Evolutionary conservation across 2,797 vertebrate genomes (phyloP).

Genomic region (Holocentrus rufus): DNA sequence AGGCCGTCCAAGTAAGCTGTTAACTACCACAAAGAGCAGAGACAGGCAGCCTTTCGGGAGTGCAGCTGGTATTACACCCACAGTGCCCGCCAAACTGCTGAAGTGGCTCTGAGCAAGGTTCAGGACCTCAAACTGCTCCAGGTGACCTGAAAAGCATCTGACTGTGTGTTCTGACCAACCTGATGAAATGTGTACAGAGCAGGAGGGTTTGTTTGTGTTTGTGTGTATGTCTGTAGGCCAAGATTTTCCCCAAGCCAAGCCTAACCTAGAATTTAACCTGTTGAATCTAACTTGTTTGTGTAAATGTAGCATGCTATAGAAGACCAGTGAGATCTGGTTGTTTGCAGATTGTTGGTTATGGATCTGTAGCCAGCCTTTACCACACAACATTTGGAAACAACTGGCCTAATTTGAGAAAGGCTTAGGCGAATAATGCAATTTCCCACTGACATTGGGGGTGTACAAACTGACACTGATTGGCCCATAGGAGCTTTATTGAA

Average conservation of each 20-base stretch:
- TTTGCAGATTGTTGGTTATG: neutral
- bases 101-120: neutral
- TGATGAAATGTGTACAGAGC: neutral
- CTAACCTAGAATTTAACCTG: neutral
- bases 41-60: neutral
- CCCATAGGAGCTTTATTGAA: too few species aligned
- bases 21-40: neutral
- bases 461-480: too few species aligned
- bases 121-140: neutral
- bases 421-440: too few species aligned
- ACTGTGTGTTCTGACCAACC: neutral
- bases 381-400: too few species aligned
- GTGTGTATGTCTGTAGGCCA: neutral
- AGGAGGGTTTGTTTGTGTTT: neutral
- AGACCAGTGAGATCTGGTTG: neutral
- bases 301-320: neutral
- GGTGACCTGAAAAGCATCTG: neutral
- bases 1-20: neutral
- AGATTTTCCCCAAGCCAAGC: neutral
- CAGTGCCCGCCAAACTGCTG: neutral
- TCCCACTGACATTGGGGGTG: too few species aligned
- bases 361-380: neutral
- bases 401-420: too few species aligned
- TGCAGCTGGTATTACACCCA: neutral
- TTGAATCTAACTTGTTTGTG: too few species aligned